phyloP scores from a whole-genome alignment of 2,888 invertebrate genomes.

The Caenorhabditis panamensis region DNA sequence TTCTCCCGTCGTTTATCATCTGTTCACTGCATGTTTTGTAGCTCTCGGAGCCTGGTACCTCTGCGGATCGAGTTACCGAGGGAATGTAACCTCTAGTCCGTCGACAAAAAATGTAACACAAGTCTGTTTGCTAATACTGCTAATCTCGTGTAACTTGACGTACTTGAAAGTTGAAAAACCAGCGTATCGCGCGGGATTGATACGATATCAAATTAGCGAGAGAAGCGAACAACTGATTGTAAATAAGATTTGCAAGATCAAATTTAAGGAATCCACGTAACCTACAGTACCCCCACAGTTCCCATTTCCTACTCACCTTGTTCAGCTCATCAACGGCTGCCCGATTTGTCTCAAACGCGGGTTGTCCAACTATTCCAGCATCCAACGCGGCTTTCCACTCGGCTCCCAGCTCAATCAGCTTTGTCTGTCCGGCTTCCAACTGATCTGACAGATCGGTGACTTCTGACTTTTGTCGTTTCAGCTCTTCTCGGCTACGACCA shows the following conservation, averaged over 20 bases:
- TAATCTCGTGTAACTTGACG: too few species aligned
- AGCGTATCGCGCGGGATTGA: neutral
- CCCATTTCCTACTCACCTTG: conserved; percentile 52
- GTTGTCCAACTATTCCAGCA: conserved; percentile 53
- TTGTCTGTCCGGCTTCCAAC: conserved; percentile 65
- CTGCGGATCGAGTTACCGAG: neutral
- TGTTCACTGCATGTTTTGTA: neutral
- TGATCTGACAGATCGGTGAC: conserved; percentile 78
- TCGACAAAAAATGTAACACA: neutral
- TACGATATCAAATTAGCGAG: neutral
- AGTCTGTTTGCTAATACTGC: neutral
- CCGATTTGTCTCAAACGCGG: conserved; percentile 61
- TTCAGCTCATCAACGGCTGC: conserved; percentile 57
- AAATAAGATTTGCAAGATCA: too few species aligned
- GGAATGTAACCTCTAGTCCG: neutral
- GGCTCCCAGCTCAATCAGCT: conserved; percentile 39
- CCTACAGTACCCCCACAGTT: neutral
- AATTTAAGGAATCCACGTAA: too few species aligned
- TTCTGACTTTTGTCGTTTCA: conserved; percentile 83
- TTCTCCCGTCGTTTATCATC: neutral
- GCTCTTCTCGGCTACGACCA: conserved; percentile 77
- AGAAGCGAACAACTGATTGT: too few species aligned
- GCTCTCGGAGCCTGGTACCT: neutral
- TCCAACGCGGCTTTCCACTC: conserved; percentile 61
- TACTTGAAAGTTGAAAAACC: neutral